Evolutionary conservation across 2,113 vertebrate species (phyloP).

Genomic region (Silurus meridionalis): DNA sequence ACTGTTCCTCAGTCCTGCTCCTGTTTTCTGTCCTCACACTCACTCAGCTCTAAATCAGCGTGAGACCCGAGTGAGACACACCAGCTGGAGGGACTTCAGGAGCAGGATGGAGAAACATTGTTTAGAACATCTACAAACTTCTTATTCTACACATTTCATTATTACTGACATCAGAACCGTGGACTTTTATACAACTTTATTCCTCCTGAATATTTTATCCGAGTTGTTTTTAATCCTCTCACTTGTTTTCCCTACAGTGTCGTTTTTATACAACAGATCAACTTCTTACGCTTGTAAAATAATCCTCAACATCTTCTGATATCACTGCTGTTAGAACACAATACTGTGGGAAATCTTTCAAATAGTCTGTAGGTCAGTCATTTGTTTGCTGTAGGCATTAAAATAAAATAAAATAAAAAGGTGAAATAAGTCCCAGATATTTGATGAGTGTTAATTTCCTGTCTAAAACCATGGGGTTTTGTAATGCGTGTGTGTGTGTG

Average conservation of each 20-base stretch:
- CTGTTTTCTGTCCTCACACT: background rate
- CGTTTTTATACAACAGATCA: background rate
- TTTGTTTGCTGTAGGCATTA: background rate
- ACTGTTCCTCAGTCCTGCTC: background rate
- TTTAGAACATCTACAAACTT: background rate
- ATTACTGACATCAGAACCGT: slow-evolving; percentile 3
- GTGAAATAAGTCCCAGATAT: background rate
- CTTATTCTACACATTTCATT: background rate
- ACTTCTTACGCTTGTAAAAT: background rate
- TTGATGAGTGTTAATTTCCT: too few relatives aligned
- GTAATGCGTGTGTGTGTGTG: background rate
- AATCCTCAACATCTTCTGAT: background rate
- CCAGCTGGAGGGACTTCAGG: background rate
- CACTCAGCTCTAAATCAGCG: background rate
- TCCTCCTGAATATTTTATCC: background rate
- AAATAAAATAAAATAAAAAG: background rate
- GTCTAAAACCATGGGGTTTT: too few relatives aligned
- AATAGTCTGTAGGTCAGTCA: background rate
- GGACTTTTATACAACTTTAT: background rate
- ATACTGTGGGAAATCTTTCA: too few relatives aligned
- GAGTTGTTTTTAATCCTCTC: background rate
- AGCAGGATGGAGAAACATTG: background rate
- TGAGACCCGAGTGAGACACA: background rate
- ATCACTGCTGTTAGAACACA: too few relatives aligned
- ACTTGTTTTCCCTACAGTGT: background rate